phyloP scores from a whole-genome alignment of 2,888 invertebrate species.

The Crioceris asparagi region DNA sequence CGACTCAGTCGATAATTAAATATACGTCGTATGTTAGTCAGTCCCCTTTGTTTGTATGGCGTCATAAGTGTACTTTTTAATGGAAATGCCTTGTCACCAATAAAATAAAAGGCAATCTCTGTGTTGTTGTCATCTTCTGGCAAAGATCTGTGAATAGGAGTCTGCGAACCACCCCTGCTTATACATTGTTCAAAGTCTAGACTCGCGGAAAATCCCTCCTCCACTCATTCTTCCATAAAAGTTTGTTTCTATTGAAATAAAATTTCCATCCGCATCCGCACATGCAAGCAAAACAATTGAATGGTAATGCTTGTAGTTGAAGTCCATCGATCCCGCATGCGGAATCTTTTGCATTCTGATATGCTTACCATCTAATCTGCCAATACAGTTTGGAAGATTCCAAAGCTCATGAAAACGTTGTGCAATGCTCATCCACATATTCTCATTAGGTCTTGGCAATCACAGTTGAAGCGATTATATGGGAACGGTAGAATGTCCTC shows the following conservation, averaged over 20 bases:
- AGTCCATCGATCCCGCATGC: background rate
- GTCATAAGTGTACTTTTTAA: too few relatives aligned
- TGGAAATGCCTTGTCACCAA: background rate
- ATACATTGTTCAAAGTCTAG: background rate
- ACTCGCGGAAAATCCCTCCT: slow-evolving; percentile 1
- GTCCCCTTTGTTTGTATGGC: too few relatives aligned
- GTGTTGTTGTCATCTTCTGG: background rate
- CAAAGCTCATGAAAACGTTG: background rate
- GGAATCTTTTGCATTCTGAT: background rate
- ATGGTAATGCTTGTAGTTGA: too few relatives aligned
- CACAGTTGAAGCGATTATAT: background rate
- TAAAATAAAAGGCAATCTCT: background rate
- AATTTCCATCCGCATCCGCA: too few relatives aligned
- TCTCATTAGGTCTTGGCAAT: background rate
- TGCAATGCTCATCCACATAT: slow-evolving; percentile 1
- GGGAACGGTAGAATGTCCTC: background rate
- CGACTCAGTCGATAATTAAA: too few relatives aligned
- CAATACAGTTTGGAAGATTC: background rate
- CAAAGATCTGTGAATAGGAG: background rate
- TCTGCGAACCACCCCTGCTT: background rate
- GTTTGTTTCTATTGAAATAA: slow-evolving; percentile 1
- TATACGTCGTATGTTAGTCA: too few relatives aligned
- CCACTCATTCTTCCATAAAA: slow-evolving; percentile 1
- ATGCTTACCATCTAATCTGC: slow-evolving; percentile 1
- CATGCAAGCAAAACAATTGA: background rate